These are phyloP conservation scores for Microtus californicus DNA, from an alignment of 2,797 vertebrate species.

Conservation along the genomic window DNA sequence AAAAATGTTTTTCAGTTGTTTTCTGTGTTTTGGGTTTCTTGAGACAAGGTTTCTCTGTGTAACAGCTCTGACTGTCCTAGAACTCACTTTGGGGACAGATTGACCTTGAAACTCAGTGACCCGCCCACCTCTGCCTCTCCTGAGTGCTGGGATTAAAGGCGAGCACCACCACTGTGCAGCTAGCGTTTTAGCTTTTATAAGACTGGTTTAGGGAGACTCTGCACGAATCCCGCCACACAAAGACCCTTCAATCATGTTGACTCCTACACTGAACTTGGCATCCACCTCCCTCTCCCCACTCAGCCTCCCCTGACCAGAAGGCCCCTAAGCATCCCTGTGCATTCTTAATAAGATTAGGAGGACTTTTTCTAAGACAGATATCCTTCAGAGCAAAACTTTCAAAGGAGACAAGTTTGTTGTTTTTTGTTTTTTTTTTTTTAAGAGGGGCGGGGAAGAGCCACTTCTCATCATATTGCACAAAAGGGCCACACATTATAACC, in stretches of 20 bases:
- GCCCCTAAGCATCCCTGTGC: neutral
- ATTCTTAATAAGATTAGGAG: neutral
- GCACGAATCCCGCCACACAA: neutral
- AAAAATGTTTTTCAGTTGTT: too few relatives aligned
- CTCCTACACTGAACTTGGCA: neutral
- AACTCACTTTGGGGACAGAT: too few relatives aligned
- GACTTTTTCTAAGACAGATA: neutral
- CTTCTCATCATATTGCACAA: neutral
- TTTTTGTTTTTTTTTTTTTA: neutral
- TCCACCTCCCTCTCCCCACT: neutral
- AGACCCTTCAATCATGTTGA: neutral
- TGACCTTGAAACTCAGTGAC: too few relatives aligned
- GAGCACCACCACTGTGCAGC: too few relatives aligned
- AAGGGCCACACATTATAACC: neutral
- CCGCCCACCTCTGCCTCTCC: too few relatives aligned
- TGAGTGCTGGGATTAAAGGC: too few relatives aligned
- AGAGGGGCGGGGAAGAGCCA: fast-evolving
- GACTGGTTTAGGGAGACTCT: neutral
- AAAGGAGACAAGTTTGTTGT: neutral
- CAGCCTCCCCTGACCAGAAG: neutral
- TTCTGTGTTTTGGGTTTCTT: too few relatives aligned
- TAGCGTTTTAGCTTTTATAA: neutral
- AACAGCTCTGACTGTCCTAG: too few relatives aligned
- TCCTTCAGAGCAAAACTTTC: neutral
- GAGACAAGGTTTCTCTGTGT: too few relatives aligned